A percentile compares a stretch with the other conserved stretches of the same genome.
Conservation (phyloP, 2,797 vertebrate species). For the Cetoscarus ocellatus region DNA sequence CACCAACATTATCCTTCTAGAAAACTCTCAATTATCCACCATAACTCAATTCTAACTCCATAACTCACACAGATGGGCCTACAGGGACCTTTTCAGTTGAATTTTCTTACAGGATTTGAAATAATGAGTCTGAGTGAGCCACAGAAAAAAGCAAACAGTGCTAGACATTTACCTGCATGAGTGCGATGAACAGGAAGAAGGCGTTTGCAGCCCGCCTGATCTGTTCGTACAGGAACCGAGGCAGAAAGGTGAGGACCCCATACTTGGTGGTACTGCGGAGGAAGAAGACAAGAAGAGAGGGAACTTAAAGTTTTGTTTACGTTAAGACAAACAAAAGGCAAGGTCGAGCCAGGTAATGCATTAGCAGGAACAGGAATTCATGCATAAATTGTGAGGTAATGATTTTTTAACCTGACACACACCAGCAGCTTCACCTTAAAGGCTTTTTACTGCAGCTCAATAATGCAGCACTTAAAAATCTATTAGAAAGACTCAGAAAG, state of each 20-base stretch:
- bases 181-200: constrained; percentile 99
- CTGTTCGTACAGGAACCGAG: constrained; percentile 99
- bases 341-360: constrained; percentile 16
- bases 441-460: constrained; percentile 42
- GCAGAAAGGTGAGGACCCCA: constrained; percentile 97
- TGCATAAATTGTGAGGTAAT: constrained; percentile 46
- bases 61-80: no score
- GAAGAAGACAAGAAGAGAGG: constrained; percentile 19
- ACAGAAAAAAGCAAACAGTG: no score
- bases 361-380: constrained; percentile 33
- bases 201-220: constrained; percentile 98
- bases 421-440: constrained; percentile 32
- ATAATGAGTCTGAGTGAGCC: no score
- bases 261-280: constrained; percentile 95
- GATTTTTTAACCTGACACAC: constrained; percentile 10
- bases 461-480: constrained; percentile 56
- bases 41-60: no score
- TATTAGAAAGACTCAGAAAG: constrained; percentile 50
- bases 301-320: constrained; percentile 12
- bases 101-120: no score
- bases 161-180: constrained; percentile 92
- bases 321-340: neutral
- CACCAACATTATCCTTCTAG: no score
- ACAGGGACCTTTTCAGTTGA: no score
- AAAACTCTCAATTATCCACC: no score